Evolutionary conservation across 30 jellyfish, hydroid and myxozoan species (phyloP).

Genomic region (Catostylus mosaicus): DNA sequence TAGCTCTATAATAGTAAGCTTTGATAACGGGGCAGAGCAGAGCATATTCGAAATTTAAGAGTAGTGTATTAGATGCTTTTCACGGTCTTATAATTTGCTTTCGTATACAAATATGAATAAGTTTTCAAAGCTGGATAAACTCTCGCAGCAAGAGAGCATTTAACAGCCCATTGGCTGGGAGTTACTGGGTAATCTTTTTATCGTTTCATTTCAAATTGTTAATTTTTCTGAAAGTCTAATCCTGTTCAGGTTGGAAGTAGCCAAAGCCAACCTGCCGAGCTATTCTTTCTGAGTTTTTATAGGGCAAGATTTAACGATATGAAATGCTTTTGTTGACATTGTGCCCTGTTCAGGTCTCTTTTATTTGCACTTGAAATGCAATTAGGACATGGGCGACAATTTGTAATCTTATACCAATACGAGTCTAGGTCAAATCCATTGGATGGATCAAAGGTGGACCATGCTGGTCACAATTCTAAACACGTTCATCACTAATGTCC

Average conservation of each 20-base stretch:
- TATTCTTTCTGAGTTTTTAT: constrained; percentile 5
- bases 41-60: not conserved
- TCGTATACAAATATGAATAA: not conserved
- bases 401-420: constrained; percentile 50
- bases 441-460: not conserved
- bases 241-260: constrained; percentile 5
- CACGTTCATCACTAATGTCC: not conserved
- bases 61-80: not conserved
- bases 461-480: not conserved
- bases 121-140: not conserved
- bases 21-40: not conserved
- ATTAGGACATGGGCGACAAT: constrained; percentile 34
- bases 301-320: constrained; percentile 38
- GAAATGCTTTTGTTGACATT: constrained; percentile 6
- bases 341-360: not conserved
- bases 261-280: constrained; percentile 32
- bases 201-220: not conserved
- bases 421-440: constrained; percentile 45
- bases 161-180: not conserved
- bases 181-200: constrained; percentile 21
- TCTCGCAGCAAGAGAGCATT: constrained; percentile 4
- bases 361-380: constrained; percentile 5
- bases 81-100: not conserved
- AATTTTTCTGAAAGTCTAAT: constrained; percentile 25
- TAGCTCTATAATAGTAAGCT: no score